These are phyloP conservation scores for Styela plicata DNA, from an alignment of 23 tunicate species.

Conservation along the genomic window DNA sequence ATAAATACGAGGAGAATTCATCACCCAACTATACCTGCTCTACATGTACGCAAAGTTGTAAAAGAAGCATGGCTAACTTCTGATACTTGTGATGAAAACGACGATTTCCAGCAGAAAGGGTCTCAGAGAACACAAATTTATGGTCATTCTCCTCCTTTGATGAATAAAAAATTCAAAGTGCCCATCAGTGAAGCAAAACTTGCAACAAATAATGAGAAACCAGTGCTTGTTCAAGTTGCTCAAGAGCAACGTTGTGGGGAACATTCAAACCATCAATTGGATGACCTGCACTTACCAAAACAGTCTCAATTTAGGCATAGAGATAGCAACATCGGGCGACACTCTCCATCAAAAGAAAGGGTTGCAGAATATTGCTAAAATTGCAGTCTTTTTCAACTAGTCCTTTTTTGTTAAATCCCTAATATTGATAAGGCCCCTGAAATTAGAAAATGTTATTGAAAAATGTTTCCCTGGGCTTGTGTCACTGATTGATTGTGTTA, in stretches of 20 bases:
- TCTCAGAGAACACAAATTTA: background rate
- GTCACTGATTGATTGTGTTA: too few species aligned
- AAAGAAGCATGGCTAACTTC: conserved; percentile 58
- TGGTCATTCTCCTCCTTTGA: background rate
- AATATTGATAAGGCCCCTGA: too few species aligned
- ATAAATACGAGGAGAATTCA: background rate
- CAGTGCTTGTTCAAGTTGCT: background rate
- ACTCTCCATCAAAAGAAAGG: background rate
- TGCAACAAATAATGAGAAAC: too few species aligned
- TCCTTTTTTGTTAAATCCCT: too few species aligned
- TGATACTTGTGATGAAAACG: background rate
- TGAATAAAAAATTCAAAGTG: background rate
- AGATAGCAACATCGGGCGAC: background rate
- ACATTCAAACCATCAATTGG: background rate
- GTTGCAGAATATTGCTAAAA: background rate
- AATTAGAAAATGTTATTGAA: too few species aligned
- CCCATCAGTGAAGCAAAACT: background rate
- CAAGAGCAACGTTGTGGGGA: background rate
- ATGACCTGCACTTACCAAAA: background rate
- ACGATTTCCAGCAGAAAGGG: background rate
- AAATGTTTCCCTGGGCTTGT: too few species aligned
- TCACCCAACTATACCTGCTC: conserved; percentile 42
- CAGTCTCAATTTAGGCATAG: background rate
- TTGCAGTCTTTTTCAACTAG: too few species aligned
- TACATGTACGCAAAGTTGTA: conserved; percentile 63